A percentile compares a stretch with the other conserved stretches of the same genome.
phyloP scores from a whole-genome alignment of 1,140 invertebrate species.

The Apis laboriosa region DNA sequence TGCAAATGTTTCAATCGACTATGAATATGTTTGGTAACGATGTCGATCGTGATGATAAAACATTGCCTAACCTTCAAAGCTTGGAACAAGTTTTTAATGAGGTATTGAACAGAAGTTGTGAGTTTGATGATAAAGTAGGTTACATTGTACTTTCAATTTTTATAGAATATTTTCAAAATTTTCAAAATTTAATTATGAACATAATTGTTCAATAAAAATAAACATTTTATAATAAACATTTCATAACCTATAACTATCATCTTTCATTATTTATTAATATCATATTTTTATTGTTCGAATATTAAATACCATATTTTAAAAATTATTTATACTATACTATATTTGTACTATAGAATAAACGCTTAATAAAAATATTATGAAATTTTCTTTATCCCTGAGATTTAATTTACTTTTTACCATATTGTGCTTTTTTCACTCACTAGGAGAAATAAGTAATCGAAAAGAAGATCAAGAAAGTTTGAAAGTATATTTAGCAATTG shows the following conservation, averaged over 20 bases:
- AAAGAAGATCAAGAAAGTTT: background rate
- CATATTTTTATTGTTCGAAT: background rate
- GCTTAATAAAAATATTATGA: background rate
- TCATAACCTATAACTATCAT: background rate
- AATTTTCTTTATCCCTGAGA: background rate
- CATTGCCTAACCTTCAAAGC: background rate
- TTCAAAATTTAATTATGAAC: background rate
- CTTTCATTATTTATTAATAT: background rate
- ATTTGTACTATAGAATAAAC: background rate
- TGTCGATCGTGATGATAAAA: background rate
- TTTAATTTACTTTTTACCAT: background rate
- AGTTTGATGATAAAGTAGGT: background rate
- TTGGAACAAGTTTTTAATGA: background rate
- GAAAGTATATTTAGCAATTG: background rate
- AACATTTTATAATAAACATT: background rate
- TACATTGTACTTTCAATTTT: background rate
- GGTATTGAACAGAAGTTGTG: background rate
- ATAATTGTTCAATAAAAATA: too few relatives aligned
- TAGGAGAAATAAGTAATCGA: background rate
- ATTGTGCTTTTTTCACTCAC: background rate
- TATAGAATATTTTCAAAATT: background rate
- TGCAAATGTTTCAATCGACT: background rate
- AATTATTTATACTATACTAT: background rate
- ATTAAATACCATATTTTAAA: background rate
- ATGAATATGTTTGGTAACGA: slow-evolving; percentile 5